Percentiles rank a stretch among this genome's conserved stretches.
Evolutionary conservation across 2,797 vertebrate genomes (phyloP).

Genomic region (Ctenochaetus hawaiiensis): DNA sequence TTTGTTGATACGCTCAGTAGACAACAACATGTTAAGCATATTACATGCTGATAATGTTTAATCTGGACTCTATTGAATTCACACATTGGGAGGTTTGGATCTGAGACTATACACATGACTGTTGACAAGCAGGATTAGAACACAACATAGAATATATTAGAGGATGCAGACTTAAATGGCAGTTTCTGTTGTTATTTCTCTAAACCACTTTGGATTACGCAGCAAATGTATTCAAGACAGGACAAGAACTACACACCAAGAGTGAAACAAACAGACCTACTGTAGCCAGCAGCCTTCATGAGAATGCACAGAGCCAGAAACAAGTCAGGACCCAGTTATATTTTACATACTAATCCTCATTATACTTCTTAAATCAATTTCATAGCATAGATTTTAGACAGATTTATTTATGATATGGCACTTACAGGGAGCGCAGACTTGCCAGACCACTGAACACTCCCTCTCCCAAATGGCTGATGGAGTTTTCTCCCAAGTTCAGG

Average conservation of each 20-base stretch:
- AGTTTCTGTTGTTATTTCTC: constrained; percentile 4
- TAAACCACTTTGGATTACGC: constrained; percentile 1
- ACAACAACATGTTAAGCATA: constrained; percentile 3
- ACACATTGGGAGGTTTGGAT: constrained; percentile 10
- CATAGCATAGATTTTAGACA: background rate
- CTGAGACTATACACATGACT: constrained; percentile 22
- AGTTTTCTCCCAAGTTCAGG: constrained; percentile 94
- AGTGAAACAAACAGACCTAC: constrained; percentile 56
- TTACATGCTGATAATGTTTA: constrained; percentile 1
- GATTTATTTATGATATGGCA: constrained; percentile 26
- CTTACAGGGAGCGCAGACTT: constrained; percentile 93
- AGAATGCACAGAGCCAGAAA: constrained; percentile 59
- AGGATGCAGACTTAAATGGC: background rate
- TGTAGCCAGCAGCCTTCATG: constrained; percentile 51
- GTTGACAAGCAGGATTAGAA: constrained; percentile 23
- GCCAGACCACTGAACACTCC: constrained; percentile 92
- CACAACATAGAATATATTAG: background rate
- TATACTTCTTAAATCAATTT: constrained; percentile 1
- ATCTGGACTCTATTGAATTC: background rate
- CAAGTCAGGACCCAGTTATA: constrained; percentile 48
- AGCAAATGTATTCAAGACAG: constrained; percentile 29
- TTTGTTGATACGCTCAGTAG: constrained; percentile 7
- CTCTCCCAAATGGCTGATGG: constrained; percentile 93
- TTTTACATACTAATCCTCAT: background rate
- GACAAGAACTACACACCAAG: constrained; percentile 26